These are phyloP conservation scores for Argyresthia goedartella DNA, from an alignment of 2,888 invertebrate genomes.

Conservation along the genomic window DNA sequence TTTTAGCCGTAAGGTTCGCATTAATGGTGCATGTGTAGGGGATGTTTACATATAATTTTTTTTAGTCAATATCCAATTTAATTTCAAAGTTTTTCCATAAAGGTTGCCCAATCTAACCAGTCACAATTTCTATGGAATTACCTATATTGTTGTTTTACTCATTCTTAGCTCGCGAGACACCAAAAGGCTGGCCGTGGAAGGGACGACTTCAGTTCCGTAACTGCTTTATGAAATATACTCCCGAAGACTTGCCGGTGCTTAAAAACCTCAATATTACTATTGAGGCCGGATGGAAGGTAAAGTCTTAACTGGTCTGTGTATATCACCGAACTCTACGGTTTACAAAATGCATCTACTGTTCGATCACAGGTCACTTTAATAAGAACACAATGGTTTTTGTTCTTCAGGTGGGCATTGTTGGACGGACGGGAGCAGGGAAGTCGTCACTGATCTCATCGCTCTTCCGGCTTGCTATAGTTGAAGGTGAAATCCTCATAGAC, in stretches of 20 bases:
- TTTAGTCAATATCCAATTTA: no score
- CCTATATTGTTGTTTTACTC: no score
- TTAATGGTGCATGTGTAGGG: no score
- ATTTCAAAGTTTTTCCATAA: no score
- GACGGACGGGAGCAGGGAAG: conserved; percentile 88
- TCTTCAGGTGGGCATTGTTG: conserved; percentile 82
- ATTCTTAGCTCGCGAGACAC: conserved; percentile 43
- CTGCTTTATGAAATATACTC: conserved; percentile 74
- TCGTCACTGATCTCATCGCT: conserved; percentile 83
- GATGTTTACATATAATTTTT: no score
- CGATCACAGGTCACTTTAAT: not conserved
- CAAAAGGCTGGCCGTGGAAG: conserved; percentile 72
- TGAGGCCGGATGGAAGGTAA: conserved; percentile 48
- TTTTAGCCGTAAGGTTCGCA: no score
- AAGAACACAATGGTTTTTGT: not conserved
- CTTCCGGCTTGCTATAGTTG: conserved; percentile 80
- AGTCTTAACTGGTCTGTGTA: no score
- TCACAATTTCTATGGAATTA: no score
- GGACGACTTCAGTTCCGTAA: conserved; percentile 73
- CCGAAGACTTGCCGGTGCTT: conserved; percentile 75
- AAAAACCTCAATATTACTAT: conserved; percentile 75
- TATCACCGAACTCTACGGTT: no score
- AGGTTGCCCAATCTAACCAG: no score
- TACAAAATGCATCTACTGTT: not conserved
- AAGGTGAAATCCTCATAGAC: conserved; percentile 81